phyloP scores from a whole-genome alignment of 2,888 invertebrate genomes.

The Drosophila ustulata region DNA sequence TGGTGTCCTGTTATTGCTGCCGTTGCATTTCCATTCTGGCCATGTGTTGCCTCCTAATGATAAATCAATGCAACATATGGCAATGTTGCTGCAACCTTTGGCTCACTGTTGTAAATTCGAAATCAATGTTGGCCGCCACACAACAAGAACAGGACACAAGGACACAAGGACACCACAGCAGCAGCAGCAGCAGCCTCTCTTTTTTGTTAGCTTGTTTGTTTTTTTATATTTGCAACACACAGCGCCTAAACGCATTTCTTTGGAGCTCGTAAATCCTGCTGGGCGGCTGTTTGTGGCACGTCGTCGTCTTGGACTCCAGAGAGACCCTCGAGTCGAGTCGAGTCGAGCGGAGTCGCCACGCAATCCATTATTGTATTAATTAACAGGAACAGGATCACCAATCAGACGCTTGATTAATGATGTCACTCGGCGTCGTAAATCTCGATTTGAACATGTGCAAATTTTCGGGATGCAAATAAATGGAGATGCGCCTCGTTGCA shows the following conservation, averaged over 20 bases:
- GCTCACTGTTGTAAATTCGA: slow-evolving; percentile 79
- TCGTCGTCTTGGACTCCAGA: slow-evolving; percentile 44
- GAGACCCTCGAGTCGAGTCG: slow-evolving; percentile 35
- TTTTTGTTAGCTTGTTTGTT: slow-evolving; percentile 17
- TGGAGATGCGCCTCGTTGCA: slow-evolving; percentile 61
- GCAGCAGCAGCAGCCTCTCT: slow-evolving; percentile 24
- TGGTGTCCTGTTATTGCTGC: slow-evolving; percentile 47
- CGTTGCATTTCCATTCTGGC: slow-evolving; percentile 69
- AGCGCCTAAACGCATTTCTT: slow-evolving; percentile 49
- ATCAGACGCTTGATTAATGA: slow-evolving; percentile 85
- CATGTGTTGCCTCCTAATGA: slow-evolving; percentile 55
- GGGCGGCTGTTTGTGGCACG: slow-evolving; percentile 12
- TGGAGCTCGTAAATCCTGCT: slow-evolving; percentile 53
- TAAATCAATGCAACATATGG: slow-evolving; percentile 83
- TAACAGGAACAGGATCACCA: slow-evolving; percentile 86
- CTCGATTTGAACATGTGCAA: slow-evolving; percentile 84
- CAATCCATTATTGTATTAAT: slow-evolving; percentile 85
- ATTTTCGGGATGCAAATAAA: slow-evolving; percentile 80
- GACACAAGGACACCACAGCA: slow-evolving; percentile 15
- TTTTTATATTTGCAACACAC: slow-evolving; percentile 15
- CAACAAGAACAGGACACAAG: slow-evolving; percentile 14
- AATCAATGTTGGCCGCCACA: slow-evolving; percentile 73
- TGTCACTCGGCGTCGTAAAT: slow-evolving; percentile 85
- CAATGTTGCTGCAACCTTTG: slow-evolving; percentile 75
- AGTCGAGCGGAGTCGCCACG: slow-evolving; percentile 36